Conservation (phyloP, 2,888 invertebrate species). For the Globia sparganii region DNA sequence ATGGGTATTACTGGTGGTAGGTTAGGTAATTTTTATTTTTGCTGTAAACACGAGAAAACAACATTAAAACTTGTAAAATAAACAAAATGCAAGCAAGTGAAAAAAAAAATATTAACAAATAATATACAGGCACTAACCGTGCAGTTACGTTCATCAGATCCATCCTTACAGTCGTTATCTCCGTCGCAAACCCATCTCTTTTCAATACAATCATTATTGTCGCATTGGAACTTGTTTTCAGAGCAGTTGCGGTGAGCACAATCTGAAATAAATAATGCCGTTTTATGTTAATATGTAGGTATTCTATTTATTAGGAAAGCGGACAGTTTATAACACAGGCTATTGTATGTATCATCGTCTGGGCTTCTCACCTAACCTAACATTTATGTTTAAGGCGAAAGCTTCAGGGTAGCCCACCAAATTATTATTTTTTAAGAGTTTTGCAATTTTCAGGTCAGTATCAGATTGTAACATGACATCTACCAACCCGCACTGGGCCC, state of each 20-base stretch:
- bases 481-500: no score
- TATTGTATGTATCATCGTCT: constrained; percentile 3
- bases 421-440: no score
- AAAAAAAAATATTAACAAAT: background rate
- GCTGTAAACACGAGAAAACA: background rate
- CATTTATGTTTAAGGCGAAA: background rate
- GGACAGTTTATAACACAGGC: background rate
- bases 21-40: background rate
- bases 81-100: background rate
- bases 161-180: constrained; percentile 94
- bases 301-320: background rate
- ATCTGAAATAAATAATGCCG: constrained; percentile 72
- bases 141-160: constrained; percentile 93
- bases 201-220: constrained; percentile 93
- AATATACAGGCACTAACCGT: constrained; percentile 72
- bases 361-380: background rate
- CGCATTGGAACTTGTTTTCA: constrained; percentile 92
- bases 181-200: constrained; percentile 94
- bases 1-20: background rate
- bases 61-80: background rate
- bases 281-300: background rate
- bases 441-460: no score
- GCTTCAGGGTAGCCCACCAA: no score
- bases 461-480: no score
- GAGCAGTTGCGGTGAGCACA: constrained; percentile 83